Conservation (phyloP, 2,113 vertebrate genomes). For the Noctilio leporinus region DNA sequence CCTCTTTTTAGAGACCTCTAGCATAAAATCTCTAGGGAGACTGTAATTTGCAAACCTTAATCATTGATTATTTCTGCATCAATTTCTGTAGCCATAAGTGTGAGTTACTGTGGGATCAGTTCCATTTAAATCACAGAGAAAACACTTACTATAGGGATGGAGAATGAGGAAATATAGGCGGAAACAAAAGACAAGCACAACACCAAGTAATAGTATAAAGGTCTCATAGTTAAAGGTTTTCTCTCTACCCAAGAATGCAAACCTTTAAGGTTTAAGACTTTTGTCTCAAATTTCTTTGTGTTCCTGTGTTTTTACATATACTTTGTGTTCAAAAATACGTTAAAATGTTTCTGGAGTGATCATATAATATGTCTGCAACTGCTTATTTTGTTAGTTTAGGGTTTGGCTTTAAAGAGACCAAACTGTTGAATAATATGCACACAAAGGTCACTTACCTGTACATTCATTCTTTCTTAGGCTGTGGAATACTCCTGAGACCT, state of each 20-base stretch:
- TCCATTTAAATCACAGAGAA: neutral
- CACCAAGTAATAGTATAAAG: neutral
- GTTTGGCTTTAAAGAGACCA: neutral
- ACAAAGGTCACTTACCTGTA: neutral
- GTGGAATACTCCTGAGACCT: neutral
- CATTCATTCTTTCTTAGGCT: neutral
- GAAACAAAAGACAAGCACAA: neutral
- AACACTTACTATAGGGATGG: neutral
- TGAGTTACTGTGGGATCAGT: neutral
- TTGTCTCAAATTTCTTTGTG: neutral
- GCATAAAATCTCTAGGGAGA: neutral
- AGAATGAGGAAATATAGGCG: neutral
- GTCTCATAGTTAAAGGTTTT: neutral
- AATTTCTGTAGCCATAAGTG: neutral
- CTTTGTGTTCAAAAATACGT: neutral
- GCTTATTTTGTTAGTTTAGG: slow-evolving; percentile 20
- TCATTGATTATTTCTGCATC: neutral
- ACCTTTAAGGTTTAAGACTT: neutral
- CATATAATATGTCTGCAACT: neutral
- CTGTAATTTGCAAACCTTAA: neutral
- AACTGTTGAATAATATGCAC: neutral
- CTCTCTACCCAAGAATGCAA: neutral
- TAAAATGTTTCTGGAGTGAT: neutral
- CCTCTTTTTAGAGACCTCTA: neutral
- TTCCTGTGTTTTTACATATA: neutral